phyloP scores from a whole-genome alignment of 2,888 invertebrate species.

The Melolontha melolontha region DNA sequence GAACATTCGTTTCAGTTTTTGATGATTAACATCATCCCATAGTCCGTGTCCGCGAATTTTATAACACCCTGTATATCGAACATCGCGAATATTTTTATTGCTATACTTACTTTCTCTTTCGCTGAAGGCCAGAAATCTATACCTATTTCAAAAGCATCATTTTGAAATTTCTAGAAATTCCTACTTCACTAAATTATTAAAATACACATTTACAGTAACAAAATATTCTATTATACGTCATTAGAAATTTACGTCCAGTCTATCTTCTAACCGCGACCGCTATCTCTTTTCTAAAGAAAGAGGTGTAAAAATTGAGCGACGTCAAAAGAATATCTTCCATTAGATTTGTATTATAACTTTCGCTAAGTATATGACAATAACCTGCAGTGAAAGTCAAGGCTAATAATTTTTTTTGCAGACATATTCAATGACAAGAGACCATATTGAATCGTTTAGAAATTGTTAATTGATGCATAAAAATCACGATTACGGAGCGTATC shows the following conservation, averaged over 20 bases:
- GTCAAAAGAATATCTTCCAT: conserved; percentile 5
- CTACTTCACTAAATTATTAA: too few species aligned
- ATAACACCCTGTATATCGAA: too few species aligned
- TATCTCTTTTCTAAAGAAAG: conserved; percentile 11
- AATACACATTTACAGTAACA: too few species aligned
- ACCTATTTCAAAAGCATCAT: too few species aligned
- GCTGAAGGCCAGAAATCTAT: too few species aligned
- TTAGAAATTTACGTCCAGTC: conserved; percentile 17
- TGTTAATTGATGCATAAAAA: conserved; percentile 38
- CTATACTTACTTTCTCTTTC: too few species aligned
- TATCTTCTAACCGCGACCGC: background rate
- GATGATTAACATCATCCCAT: too few species aligned
- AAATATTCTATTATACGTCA: background rate
- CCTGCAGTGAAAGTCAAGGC: conserved; percentile 38
- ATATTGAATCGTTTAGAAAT: conserved; percentile 37
- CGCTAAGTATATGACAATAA: conserved; percentile 32
- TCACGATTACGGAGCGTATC: conserved; percentile 20
- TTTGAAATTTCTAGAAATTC: too few species aligned
- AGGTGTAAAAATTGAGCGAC: conserved; percentile 30
- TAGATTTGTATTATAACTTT: conserved; percentile 23
- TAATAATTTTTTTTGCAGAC: conserved; percentile 23
- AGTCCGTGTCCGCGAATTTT: too few species aligned
- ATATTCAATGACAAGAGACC: conserved; percentile 17
- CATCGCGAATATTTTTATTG: too few species aligned
- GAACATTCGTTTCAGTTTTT: too few species aligned